Evolutionary conservation across 2,888 invertebrate species (phyloP).

Genomic region (Drosophila glabriapex): DNA sequence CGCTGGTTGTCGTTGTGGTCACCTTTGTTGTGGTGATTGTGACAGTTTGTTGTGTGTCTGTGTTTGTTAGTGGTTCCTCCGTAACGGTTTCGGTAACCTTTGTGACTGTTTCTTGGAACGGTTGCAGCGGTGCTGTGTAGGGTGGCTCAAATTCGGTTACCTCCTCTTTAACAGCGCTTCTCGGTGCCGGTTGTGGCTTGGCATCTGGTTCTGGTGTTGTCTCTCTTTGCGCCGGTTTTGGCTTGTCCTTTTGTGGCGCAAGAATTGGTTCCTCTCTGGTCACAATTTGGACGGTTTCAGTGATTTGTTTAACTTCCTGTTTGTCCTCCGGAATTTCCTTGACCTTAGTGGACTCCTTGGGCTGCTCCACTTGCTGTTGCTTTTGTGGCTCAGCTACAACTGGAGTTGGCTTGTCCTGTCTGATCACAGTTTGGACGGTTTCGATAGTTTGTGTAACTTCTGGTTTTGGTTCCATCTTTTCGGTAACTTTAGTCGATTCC

Average conservation of each 20-base stretch:
- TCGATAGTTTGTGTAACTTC: slow-evolving; percentile 44
- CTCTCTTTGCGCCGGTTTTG: slow-evolving; percentile 11
- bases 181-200: slow-evolving; percentile 65
- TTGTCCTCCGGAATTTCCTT: slow-evolving; percentile 8
- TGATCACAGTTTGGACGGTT: slow-evolving; percentile 46
- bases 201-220: slow-evolving; percentile 13
- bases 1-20: slow-evolving; percentile 44
- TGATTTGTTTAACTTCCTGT: slow-evolving; percentile 25
- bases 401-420: slow-evolving; percentile 10
- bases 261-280: slow-evolving; percentile 13
- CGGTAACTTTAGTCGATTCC: neutral
- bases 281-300: slow-evolving; percentile 50
- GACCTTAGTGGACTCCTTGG: slow-evolving; percentile 18
- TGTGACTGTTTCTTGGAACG: slow-evolving; percentile 45
- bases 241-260: slow-evolving; percentile 2
- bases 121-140: slow-evolving; percentile 61
- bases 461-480: slow-evolving; percentile 8
- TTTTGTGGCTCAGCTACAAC: slow-evolving; percentile 5
- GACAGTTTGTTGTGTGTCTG: slow-evolving; percentile 37
- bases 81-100: slow-evolving; percentile 37
- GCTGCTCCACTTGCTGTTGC: slow-evolving; percentile 4
- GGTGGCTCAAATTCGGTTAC: slow-evolving; percentile 50
- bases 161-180: slow-evolving; percentile 46
- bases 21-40: slow-evolving; percentile 65
- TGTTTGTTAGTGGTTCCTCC: slow-evolving; percentile 48